Evolutionary conservation across 1,140 invertebrate species (phyloP).

Genomic region (Hermatobates lingyangjiaoensis): DNA sequence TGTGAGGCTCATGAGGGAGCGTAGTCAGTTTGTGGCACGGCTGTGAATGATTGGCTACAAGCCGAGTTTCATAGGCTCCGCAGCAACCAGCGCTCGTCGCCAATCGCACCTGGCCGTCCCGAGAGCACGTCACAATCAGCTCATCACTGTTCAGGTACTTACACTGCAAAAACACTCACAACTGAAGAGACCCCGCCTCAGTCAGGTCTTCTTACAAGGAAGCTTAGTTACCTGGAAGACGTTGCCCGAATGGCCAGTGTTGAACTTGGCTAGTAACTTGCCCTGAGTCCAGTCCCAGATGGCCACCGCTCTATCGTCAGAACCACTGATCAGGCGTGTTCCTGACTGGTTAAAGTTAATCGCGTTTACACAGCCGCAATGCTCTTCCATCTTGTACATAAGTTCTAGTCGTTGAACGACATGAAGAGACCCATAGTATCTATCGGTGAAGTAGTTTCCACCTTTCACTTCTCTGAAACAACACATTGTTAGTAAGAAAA

Average conservation of each 20-base stretch:
- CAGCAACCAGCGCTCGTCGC: slow-evolving; percentile 30
- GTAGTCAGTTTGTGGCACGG: slow-evolving; percentile 63
- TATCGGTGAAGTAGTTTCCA: slow-evolving; percentile 39
- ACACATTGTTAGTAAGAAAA: slow-evolving; percentile 15
- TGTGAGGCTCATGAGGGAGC: slow-evolving; percentile 48
- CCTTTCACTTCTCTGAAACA: slow-evolving; percentile 33
- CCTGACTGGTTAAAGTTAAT: slow-evolving; percentile 72
- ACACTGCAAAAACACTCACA: slow-evolving; percentile 26
- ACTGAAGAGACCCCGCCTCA: no score
- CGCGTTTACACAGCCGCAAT: slow-evolving; percentile 80
- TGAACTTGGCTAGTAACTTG: slow-evolving; percentile 38
- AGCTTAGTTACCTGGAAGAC: slow-evolving; percentile 58
- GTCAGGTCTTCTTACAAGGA: background rate
- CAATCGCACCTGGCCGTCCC: slow-evolving; percentile 68
- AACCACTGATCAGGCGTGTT: slow-evolving; percentile 52
- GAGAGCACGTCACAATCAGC: slow-evolving; percentile 67
- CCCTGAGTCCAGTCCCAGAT: slow-evolving; percentile 80
- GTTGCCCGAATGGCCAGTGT: slow-evolving; percentile 66
- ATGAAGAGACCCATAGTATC: slow-evolving; percentile 63
- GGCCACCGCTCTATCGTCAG: slow-evolving; percentile 69
- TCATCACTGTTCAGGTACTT: slow-evolving; percentile 56
- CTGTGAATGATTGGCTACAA: slow-evolving; percentile 46
- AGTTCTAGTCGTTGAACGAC: slow-evolving; percentile 64
- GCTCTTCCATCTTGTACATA: slow-evolving; percentile 54
- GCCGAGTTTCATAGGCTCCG: slow-evolving; percentile 30